phyloP scores from a whole-genome alignment of 2,888 invertebrate genomes.

The Pocota personata region DNA sequence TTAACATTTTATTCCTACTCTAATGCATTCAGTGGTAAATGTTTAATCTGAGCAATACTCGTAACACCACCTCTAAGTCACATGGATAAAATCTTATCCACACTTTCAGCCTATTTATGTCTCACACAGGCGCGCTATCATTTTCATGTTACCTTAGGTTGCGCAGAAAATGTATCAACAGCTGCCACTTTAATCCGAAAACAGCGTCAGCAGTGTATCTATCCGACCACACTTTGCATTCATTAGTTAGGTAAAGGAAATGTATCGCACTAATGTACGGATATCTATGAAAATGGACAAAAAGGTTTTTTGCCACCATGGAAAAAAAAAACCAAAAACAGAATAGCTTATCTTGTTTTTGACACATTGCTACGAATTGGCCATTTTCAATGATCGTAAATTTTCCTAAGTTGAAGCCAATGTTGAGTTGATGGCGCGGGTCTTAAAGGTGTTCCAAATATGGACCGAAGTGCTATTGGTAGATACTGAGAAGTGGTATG shows the following conservation, averaged over 20 bases:
- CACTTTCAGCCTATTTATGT: constrained; percentile 67
- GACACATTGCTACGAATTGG: constrained; percentile 74
- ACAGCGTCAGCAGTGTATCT: constrained; percentile 52
- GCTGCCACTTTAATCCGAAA: constrained; percentile 72
- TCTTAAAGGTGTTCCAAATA: constrained; percentile 60
- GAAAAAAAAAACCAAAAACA: constrained; percentile 23
- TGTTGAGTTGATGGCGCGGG: constrained; percentile 31
- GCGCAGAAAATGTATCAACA: constrained; percentile 69
- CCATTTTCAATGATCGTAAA: constrained; percentile 71
- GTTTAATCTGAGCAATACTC: constrained; percentile 61
- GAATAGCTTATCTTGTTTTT: constrained; percentile 71
- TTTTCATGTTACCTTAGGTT: constrained; percentile 53
- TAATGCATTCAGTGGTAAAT: constrained; percentile 51
- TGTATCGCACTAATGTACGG: constrained; percentile 70
- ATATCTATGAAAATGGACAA: constrained; percentile 65
- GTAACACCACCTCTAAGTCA: constrained; percentile 49
- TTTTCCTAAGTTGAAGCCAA: constrained; percentile 45
- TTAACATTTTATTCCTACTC: not conserved
- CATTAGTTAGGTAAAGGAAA: constrained; percentile 60
- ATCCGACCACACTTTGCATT: constrained; percentile 66
- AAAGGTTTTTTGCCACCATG: constrained; percentile 62
- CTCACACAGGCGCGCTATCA: constrained; percentile 59
- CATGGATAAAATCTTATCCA: constrained; percentile 72
- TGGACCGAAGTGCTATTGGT: constrained; percentile 42
- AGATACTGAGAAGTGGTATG: constrained; percentile 27